phyloP scores from a whole-genome alignment of 2,113 vertebrate species.

The Garra rufa region DNA sequence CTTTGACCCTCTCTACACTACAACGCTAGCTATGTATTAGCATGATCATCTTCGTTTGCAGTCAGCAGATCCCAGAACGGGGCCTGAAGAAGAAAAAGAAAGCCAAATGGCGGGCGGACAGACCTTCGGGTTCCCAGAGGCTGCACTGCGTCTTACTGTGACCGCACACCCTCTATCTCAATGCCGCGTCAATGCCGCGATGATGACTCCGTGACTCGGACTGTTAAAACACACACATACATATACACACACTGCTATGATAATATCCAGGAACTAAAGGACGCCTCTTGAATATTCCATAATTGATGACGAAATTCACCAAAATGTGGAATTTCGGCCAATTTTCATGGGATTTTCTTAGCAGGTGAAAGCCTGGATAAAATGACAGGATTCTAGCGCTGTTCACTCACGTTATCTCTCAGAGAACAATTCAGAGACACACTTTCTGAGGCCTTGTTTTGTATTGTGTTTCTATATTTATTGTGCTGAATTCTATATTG shows the following conservation, averaged over 20 bases:
- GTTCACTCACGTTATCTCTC: slow-evolving; percentile 38
- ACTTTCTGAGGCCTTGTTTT: slow-evolving; percentile 57
- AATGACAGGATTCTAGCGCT: slow-evolving; percentile 36
- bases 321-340: background rate
- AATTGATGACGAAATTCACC: background rate
- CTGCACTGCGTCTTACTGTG: slow-evolving; percentile 94
- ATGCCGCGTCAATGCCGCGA: slow-evolving; percentile 49
- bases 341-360: background rate
- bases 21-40: too few species aligned
- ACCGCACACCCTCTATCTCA: slow-evolving; percentile 67
- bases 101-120: slow-evolving; percentile 94
- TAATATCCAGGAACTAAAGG: slow-evolving; percentile 23
- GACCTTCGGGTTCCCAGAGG: slow-evolving; percentile 87
- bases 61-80: slow-evolving; percentile 95
- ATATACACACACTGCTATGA: slow-evolving; percentile 9
- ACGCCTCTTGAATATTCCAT: background rate
- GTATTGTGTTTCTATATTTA: slow-evolving; percentile 47
- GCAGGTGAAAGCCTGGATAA: background rate
- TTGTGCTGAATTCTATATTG: slow-evolving; percentile 34
- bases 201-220: slow-evolving; percentile 55
- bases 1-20: too few species aligned
- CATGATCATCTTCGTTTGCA: slow-evolving; percentile 61
- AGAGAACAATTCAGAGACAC: slow-evolving; percentile 42
- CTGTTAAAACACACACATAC: slow-evolving; percentile 51
- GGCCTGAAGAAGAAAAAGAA: slow-evolving; percentile 97